Conservation (phyloP, 2,113 vertebrate genomes). For the Motacilla alba region DNA sequence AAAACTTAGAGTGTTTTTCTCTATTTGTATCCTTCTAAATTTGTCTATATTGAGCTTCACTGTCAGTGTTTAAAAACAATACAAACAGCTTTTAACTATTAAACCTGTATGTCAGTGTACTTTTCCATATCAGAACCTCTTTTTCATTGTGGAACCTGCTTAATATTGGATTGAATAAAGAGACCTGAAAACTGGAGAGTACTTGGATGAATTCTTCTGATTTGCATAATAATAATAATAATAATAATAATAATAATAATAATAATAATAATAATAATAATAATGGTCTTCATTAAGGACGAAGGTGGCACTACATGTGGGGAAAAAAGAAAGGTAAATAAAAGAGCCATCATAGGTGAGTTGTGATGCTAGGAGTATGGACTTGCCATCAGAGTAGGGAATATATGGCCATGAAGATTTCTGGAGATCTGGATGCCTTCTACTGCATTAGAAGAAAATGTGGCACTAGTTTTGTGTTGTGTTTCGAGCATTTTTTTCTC, state of each 20-base stretch:
- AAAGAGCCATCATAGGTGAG: background rate
- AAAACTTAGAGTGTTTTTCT: background rate
- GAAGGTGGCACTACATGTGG: background rate
- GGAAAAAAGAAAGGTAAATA: background rate
- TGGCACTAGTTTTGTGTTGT: background rate
- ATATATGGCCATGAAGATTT: background rate
- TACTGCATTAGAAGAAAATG: background rate
- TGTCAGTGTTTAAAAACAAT: background rate
- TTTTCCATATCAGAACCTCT: background rate
- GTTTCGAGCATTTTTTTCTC: rapidly evolving
- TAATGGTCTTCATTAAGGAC: background rate
- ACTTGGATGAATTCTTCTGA: background rate
- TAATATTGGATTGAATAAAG: background rate
- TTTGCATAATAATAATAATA: background rate
- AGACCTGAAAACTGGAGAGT: background rate
- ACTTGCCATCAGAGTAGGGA: background rate
- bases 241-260: too few relatives aligned
- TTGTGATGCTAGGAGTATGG: background rate
- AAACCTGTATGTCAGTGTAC: background rate
- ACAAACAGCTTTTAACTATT: background rate
- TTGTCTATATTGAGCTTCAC: background rate
- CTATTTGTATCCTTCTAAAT: background rate
- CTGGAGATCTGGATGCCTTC: background rate
- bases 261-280: background rate
- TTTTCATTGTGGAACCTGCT: background rate